Base-by-base conservation (phyloP, 2,888 invertebrate genomes). In the Pristionchus mayeri region DNA sequence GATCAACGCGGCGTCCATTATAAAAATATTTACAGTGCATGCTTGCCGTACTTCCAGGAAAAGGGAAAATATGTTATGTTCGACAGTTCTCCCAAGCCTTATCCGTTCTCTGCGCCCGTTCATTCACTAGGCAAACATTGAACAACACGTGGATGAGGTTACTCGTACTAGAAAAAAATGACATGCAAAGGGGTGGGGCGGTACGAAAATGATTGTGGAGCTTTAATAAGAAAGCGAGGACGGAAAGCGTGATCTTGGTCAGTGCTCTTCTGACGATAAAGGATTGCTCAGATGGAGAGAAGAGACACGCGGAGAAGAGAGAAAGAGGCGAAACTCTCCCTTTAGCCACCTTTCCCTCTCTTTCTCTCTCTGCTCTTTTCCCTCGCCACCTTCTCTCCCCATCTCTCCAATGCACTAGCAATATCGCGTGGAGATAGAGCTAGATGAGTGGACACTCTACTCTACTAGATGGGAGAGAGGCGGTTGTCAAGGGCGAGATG, bases 401-500 rank as follows among this genome's bases (percentile, higher is more conserved):
- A n/a, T n/a, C n/a, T n/a, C n/a, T n/a, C n/a, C n/a, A n/a, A n/a
- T n/a, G n/a, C n/a, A n/a, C n/a, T n/a, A n/a, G n/a, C n/a, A n/a
- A n/a, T n/a, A n/a, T n/a, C n/a, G n/a, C n/a, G 54, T 30, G 18
- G 60, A 30, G 60, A 30, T 11, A 30, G 18, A 34, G 60, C 13
- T 9, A 27, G 60, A 27, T 3, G 16, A 13, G 60, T 60, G 60
- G 30, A 60, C 60, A 9, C 60, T 30, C 6, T 30, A 30, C 60
- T 60, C 60, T 30, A 30, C 60, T 18, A 21, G 24, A 24, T 54
- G 11, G 2, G 60, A 34, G 60, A 16, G 60, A 27, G 27, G 13
- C 30, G 30, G 60, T 60, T 30, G 60, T 60, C 60, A 60, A 30
- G 60, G 60, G n/a, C n/a, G n/a, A n/a, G n/a, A n/a, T n/a, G n/a